Base-by-base conservation (phyloP, 2,113 vertebrate species). In the Tamias sibiricus region DNA sequence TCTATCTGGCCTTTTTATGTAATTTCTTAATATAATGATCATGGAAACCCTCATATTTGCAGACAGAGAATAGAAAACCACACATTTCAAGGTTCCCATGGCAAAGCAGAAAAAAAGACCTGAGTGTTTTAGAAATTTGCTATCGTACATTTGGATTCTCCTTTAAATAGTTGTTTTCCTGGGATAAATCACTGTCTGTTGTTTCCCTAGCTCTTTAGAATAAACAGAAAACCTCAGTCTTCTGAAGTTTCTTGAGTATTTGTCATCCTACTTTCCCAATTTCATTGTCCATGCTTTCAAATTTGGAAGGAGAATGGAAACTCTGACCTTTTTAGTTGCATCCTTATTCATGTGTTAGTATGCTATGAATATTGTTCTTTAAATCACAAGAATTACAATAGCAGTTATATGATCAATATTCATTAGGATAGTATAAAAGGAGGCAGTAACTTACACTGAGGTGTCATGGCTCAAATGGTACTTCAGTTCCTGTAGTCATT, bases 251-350 rank as follows among this genome's bases (percentile, higher is more conserved):
- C 59, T 52, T 71, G 49, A 86, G 9, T 76, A 71, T 59, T 94
- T 93, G 82, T 75, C 47, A 72, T 59, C 28, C 20, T 81, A 16
- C 13, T 71, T 86, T 28, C 49, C 13, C 49, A 71, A 4, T 44
- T 40, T 72, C 75, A 81, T 52, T 54, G 12, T 32, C 72, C 20
- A 54, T 9, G 74, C 24, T 66, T 93, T 66, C 49, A 86, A 30
- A 82, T 93, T 42, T 92, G 77, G 57, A 95, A 95, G 28, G 11
- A 93, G 28, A 88, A 80, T 28, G 11, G 37, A 35, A 88, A 62
- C 22, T 87, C 44, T 80, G 54, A 69, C 12, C 62, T 85, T 72
- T 17, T 44, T 13, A 20, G 37, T 37, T 82, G 22, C 42, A 40
- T 75, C 37, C 30, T 44, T 68, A 59, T 17, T 66, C 12, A 32